Base-by-base conservation (phyloP, 1,140 invertebrate species). In the Neodiprion fabricii region DNA sequence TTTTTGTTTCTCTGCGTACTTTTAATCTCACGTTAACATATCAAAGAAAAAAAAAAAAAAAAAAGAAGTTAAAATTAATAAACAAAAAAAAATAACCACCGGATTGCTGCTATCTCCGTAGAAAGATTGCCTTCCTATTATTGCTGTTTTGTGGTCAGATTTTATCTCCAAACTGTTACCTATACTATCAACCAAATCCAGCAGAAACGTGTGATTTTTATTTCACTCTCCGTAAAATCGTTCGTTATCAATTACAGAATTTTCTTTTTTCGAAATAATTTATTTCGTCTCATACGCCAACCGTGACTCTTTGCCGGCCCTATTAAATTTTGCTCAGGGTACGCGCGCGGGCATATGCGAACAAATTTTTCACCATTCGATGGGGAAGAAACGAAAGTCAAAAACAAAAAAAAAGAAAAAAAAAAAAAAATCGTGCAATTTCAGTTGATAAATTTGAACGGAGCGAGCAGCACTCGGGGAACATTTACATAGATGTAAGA, bases 271-370 rank as follows among this genome's bases (percentile, higher is more conserved):
- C 2, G 28, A 40, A 40, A 61, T 23, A 47, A 70, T 5, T 21
- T 21, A 72, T 14, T 8, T n/a, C 14, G 48, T 4, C n/a, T 53
- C 79, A 81, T 86, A 85, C 80, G 82, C 82, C 82, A 69, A 82
- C 78, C 81, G 77, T 78, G 80, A 85, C 85, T 79, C 79, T 84
- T 72, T 78, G 81, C 79, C 77, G 84, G 85, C 85, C 85, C 85
- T 86, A 86, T 65, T 40, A 40, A 40, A 14, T 79, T 80, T 79
- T 80, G 76, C 81, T 80, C 76, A 83, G 80, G 76, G 83, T 85
- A 23, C 81, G 78, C 73, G 79, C 66, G 74, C 78, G 5, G 79
- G 84, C 84, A 87, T 87, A 87, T 85, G 11, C 3, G n/a, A 7
- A 17, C 5, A 61, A 1, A 61, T 12, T 61, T 5, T 79, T 17